These are phyloP conservation scores for Drosophila melanica DNA, from an alignment of 1,140 invertebrate species.

Conservation along the genomic window DNA sequence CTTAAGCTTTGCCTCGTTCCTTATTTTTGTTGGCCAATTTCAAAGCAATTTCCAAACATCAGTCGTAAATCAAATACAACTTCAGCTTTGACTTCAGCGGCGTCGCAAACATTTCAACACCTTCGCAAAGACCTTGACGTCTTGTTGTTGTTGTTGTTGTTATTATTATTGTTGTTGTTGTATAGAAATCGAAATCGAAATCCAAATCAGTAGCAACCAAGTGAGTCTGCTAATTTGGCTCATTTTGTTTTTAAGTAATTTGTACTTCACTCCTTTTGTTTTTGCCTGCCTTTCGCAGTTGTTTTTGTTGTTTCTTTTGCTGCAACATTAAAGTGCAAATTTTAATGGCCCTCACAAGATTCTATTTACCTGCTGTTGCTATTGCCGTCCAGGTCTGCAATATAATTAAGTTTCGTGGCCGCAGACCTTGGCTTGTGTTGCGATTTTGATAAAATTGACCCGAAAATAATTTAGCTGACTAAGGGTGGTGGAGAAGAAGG, in stretches of 20 bases:
- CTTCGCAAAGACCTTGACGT: slow-evolving; percentile 75
- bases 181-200: slow-evolving; percentile 64
- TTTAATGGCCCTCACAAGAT: slow-evolving; percentile 69
- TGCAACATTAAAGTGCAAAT: slow-evolving; percentile 80
- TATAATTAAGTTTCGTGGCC: slow-evolving; percentile 81
- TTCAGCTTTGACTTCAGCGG: slow-evolving; percentile 37
- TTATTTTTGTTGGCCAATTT: slow-evolving; percentile 64
- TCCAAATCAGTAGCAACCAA: slow-evolving; percentile 74
- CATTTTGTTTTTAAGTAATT: slow-evolving; percentile 80
- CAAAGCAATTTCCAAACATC: slow-evolving; percentile 75
- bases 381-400: slow-evolving; percentile 53
- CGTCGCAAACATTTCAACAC: slow-evolving; percentile 78
- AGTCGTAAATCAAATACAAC: slow-evolving; percentile 77
- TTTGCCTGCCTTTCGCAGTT: slow-evolving; percentile 8
- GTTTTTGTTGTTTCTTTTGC: slow-evolving; percentile 6
- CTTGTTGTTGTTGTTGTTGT: slow-evolving; percentile 38
- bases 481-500: slow-evolving; percentile 7
- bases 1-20: slow-evolving; percentile 66
- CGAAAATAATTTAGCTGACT: slow-evolving; percentile 31
- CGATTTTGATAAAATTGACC: slow-evolving; percentile 81
- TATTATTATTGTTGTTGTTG: slow-evolving; percentile 40
- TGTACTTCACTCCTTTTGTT: slow-evolving; percentile 61
- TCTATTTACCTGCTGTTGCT: slow-evolving; percentile 57
- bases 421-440: slow-evolving; percentile 77
- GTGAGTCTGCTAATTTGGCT: slow-evolving; percentile 80